Percentiles rank a stretch among this genome's conserved stretches.
These are phyloP conservation scores for Brenthis hecate DNA, from an alignment of 2,888 invertebrate genomes.

Conservation along the genomic window DNA sequence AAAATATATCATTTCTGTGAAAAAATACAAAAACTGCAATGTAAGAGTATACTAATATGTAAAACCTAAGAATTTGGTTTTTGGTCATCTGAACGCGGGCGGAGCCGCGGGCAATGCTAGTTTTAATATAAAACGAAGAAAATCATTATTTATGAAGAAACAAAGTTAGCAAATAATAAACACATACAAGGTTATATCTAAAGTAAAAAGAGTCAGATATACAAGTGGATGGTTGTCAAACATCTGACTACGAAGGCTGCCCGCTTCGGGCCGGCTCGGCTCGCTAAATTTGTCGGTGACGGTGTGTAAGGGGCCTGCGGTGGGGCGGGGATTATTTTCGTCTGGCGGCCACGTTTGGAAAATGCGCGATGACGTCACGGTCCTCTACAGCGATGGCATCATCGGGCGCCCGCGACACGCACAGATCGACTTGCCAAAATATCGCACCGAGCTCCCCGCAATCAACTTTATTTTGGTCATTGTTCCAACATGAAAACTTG, in stretches of 20 bases:
- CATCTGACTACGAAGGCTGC: conserved; percentile 47
- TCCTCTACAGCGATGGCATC: conserved; percentile 80
- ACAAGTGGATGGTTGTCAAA: conserved; percentile 38
- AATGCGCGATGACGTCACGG: conserved; percentile 80
- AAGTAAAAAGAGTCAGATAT: conserved; percentile 29
- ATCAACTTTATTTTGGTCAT: conserved; percentile 78
- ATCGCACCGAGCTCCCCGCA: conserved; percentile 67
- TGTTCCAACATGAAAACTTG: conserved; percentile 54
- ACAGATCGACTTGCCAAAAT: conserved; percentile 77
- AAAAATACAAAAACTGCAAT: too few species aligned
- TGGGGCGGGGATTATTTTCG: conserved; percentile 80
- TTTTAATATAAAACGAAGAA: too few species aligned
- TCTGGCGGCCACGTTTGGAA: conserved; percentile 82
- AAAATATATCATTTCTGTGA: too few species aligned
- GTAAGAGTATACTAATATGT: too few species aligned
- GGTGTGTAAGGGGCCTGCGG: conserved; percentile 67
- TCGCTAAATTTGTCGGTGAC: conserved; percentile 79
- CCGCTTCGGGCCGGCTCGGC: conserved; percentile 48
- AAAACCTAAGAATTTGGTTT: too few species aligned
- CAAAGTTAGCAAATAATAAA: background rate
- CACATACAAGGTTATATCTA: conserved; percentile 23
- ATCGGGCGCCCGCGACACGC: conserved; percentile 76
- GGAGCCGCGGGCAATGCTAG: too few species aligned
- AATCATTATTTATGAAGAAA: too few species aligned
- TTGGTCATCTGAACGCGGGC: too few species aligned